Evolutionary conservation across 2,888 invertebrate species (phyloP), one percentile per base, ranked within the genome.

Genomic region (Macrophya annulata): DNA sequence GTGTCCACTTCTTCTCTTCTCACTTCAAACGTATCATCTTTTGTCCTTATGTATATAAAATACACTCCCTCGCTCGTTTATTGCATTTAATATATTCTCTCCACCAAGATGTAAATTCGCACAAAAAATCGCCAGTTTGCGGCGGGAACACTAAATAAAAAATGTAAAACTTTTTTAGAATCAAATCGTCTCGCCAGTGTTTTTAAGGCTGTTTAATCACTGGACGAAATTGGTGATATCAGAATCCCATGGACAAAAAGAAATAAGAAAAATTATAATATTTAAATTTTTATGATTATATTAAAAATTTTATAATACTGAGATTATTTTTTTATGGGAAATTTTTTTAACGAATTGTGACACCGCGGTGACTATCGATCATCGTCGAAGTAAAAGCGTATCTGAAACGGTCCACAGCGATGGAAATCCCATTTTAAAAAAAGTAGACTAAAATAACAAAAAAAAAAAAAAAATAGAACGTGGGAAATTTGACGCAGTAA

Each of bases 51-150:
- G 31, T 3, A 31, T 31, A 37, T 25, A 12, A 17, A 25, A 9
- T 74, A 45, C 21, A n/a, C 77, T 77, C 55, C 77, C 55, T 77
- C 55, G 77, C 77, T 77, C 25, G 17, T 77, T 77, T 51, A 77
- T 51, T 25, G 51, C 51, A 6, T 72, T 21, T 48, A 37, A 55
- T 72, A 72, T 55, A 48, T 76, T 37, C 37, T 55, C 51, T 31
- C 51, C 17, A 21, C 2, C 45, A 21, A 74, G 43, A 74, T n/a
- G 40, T 3, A 12, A 74, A 2, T 21, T 45, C 43, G 17, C 76
- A 17, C 37, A 12, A 37, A 21, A 62, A 62, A 31, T 55, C 55
- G n/a, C n/a, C 55, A 55, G 25, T 62, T 10, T 62, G 9, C 62
- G 62, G 4, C 25, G 21, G 25, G 1, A 12, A 12, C 6, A 62